A percentile compares a stretch with the other conserved stretches of the same genome.
phyloP scores from a whole-genome alignment of 2,888 invertebrate species.

The Mactromeris polynyma region DNA sequence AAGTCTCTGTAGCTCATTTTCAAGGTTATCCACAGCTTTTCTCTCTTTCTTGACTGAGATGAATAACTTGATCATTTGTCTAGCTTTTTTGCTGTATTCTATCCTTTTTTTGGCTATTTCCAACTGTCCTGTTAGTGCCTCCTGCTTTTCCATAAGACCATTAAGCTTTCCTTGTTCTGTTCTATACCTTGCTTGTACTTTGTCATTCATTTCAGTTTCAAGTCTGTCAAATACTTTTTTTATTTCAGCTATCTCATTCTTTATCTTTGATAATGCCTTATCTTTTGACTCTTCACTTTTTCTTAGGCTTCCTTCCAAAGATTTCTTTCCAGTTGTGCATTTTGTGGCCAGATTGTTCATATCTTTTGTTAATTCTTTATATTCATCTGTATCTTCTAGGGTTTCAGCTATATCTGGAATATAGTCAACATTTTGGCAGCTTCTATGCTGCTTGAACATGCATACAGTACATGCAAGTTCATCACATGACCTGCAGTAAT shows the following conservation, averaged over 20 bases:
- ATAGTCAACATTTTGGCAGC: neutral
- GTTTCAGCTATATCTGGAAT: conserved; percentile 9
- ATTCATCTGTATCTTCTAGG: conserved; percentile 15
- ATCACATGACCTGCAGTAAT: conserved; percentile 10
- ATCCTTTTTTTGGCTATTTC: neutral
- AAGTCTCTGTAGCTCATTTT: neutral
- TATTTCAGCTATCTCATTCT: neutral
- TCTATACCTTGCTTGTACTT: neutral
- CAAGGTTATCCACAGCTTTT: neutral
- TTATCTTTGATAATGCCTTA: neutral
- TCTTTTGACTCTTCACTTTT: neutral
- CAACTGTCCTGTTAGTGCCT: neutral
- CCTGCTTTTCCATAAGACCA: neutral
- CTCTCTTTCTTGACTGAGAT: conserved; percentile 22
- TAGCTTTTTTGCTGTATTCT: neutral
- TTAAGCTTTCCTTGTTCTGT: neutral
- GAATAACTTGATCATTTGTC: conserved; percentile 8
- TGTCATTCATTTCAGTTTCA: neutral
- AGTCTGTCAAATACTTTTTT: neutral
- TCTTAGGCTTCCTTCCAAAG: neutral
- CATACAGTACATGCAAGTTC: conserved; percentile 18
- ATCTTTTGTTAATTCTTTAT: neutral
- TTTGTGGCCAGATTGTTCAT: neutral
- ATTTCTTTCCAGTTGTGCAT: neutral
- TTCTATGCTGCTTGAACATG: conserved; percentile 24